phyloP scores from a whole-genome alignment of 2,888 invertebrate species.

The Sinelater perroti region DNA sequence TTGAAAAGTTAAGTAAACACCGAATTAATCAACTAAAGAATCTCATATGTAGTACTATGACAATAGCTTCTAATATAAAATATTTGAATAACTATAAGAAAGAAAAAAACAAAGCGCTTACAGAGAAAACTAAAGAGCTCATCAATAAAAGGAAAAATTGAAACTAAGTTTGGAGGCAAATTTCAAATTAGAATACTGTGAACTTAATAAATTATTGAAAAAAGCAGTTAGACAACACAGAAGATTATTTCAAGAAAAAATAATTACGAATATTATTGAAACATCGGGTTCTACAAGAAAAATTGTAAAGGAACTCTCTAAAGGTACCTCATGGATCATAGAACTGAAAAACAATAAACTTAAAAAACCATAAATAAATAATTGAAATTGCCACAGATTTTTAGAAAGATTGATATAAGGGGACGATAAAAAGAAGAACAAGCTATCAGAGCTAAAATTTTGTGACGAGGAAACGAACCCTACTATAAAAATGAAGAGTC shows the following conservation, averaged over 20 bases:
- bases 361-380: not conserved
- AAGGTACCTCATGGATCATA: not conserved
- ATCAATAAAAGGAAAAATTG: slow-evolving; percentile 2
- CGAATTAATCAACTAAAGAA: not conserved
- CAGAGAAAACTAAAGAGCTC: slow-evolving; percentile 1
- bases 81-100: not conserved
- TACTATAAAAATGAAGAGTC: not conserved
- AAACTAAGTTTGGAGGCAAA: not conserved
- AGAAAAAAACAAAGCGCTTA: not conserved
- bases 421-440: too few relatives aligned
- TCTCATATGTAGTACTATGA: not conserved
- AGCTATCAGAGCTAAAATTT: too few relatives aligned
- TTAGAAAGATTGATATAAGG: not conserved
- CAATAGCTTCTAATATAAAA: slow-evolving; percentile 1
- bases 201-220: slow-evolving; percentile 2
- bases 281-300: slow-evolving; percentile 5
- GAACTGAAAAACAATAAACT: slow-evolving; percentile 1
- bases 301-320: not conserved
- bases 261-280: slow-evolving; percentile 1
- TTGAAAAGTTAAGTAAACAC: not conserved
- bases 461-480: not conserved
- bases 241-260: not conserved
- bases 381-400: slow-evolving; percentile 1
- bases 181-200: not conserved
- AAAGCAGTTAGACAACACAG: not conserved